Base-by-base conservation (phyloP, 2,797 vertebrate genomes). In the Chaetodon trifasciatus region DNA sequence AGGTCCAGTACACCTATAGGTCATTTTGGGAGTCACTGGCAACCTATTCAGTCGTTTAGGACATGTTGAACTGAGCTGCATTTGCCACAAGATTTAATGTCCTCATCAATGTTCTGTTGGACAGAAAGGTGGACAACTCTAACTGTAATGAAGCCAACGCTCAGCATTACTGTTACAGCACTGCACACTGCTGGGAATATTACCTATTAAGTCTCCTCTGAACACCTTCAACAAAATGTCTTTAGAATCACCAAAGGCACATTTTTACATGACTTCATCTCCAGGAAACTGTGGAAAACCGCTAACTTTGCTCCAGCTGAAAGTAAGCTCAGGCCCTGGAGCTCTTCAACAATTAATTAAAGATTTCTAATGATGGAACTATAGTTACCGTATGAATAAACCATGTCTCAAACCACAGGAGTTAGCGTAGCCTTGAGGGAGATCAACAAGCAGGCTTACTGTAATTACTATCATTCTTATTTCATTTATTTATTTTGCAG, bases 301-400 rank as follows among this genome's bases (percentile, higher is more conserved):
- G 28, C 78, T 84, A 81, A 82, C 84, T 87, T 84, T 74, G 61
- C 74, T 82, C 76, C 61, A 79, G 75, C 69, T 83, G 77, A 79
- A 87, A 78, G 79, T 78, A 73, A 84, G 80, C 88, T 83, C 55
- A 84, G 58, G 70, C 68, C 83, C 74, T 5, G 13, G 28, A 83
- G 77, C 70, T 68, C 65, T 79, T 82, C 50, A 81, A 79, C 78
- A 88, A 88, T 91, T 84, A 92, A 92, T 93, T 82, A 87, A 84
- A 91, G 81, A 84, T 89, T 91, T 86, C 76, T 87, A 89, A 83
- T 90, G 84, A 88, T 89, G 79, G 74, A 86, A 63, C 69, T 56
- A 79, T 10, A 57, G 69, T 87, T 8, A 21, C 9, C 17, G 19
- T 69, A 89, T 94, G 83, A 92, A 94, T 93, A 93, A 93, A 88